phyloP scores from a whole-genome alignment of 2,113 vertebrate genomes.

The Amphiprion percula region DNA sequence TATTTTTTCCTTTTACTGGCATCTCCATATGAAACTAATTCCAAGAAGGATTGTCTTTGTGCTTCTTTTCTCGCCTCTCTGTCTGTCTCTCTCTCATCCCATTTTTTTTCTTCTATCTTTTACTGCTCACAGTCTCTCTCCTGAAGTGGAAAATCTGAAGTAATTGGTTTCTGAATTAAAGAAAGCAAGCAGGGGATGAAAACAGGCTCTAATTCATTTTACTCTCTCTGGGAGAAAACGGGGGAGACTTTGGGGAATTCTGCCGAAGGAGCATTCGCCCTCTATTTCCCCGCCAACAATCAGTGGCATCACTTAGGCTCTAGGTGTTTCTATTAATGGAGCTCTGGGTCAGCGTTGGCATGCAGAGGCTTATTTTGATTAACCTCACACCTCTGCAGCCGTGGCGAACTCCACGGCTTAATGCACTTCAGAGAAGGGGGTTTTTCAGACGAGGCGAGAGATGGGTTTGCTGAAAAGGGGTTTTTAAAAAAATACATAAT shows the following conservation, averaged over 20 bases:
- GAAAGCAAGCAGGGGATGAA: constrained; percentile 76
- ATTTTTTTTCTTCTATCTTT: constrained; percentile 41
- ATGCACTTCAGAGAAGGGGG: constrained; percentile 45
- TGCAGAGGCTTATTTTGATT: constrained; percentile 62
- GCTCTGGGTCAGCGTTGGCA: constrained; percentile 52
- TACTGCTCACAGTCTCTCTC: constrained; percentile 67
- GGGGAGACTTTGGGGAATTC: constrained; percentile 55
- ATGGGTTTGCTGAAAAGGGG: constrained; percentile 47
- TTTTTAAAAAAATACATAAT: constrained; percentile 58
- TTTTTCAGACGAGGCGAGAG: constrained; percentile 35
- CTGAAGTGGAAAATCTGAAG: constrained; percentile 86
- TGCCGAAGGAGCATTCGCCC: constrained; percentile 40
- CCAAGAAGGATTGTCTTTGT: constrained; percentile 71
- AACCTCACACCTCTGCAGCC: constrained; percentile 54
- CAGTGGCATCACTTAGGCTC: constrained; percentile 43
- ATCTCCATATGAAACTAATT: constrained; percentile 72
- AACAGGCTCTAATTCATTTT: constrained; percentile 78
- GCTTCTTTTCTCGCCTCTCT: constrained; percentile 38
- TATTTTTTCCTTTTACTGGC: constrained; percentile 57
- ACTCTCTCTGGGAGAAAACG: constrained; percentile 59
- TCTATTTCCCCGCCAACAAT: constrained; percentile 61
- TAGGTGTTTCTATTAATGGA: constrained; percentile 69
- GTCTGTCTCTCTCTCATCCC: constrained; percentile 42
- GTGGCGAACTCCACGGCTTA: constrained; percentile 41
- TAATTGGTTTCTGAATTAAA: constrained; percentile 87